Evolutionary conservation across 1,140 invertebrate genomes (phyloP), one percentile per base, ranked within the genome.

Genomic region (Holcopasites calliopsidis): DNA sequence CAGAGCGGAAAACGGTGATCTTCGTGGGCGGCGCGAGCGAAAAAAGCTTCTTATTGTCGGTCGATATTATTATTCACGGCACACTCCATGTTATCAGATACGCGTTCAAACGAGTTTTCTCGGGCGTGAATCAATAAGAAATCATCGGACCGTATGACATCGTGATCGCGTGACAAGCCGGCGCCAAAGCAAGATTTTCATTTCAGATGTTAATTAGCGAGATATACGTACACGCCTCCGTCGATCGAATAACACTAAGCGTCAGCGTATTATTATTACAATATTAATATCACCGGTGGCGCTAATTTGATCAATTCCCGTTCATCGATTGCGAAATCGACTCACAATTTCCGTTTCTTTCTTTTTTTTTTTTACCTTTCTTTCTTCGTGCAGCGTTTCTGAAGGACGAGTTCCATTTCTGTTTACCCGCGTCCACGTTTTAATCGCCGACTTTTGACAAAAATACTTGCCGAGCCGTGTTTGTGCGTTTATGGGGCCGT

Each of bases 71-170:
- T 75, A 75, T 69, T 75, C 73, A 60, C 73, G 21, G 65, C 64
- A 40, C 52, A 69, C 50, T n/a, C 38, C 16, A 55, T 35, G 33
- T 61, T n/a, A 74, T 75, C 64, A 57, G 42, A 58, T 60, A 75
- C 18, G 44, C 47, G 23, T 23, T 10, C 61, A 55, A 75, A 75
- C 73, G 65, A 69, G 73, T 69, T 75, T 64, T 52, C 54, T 31
- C 55, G 42, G 47, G 64, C 55, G 65, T 50, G 73, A 68, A 75
- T 68, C 73, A 60, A 75, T 75, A 69, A 75, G 73, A 75, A 75
- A 75, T 68, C 73, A 75, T 75, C 54, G 73, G 26, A 75, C 54
- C 73, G 65, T 75, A 65, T 60, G 42, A 69, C 64, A 50, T 31
- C 65, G 13, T 21, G 33, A 50, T 60, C 54, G 33, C 42, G 40